Evolutionary conservation across 2,113 vertebrate species (phyloP).

Genomic region (Furnarius figulus): DNA sequence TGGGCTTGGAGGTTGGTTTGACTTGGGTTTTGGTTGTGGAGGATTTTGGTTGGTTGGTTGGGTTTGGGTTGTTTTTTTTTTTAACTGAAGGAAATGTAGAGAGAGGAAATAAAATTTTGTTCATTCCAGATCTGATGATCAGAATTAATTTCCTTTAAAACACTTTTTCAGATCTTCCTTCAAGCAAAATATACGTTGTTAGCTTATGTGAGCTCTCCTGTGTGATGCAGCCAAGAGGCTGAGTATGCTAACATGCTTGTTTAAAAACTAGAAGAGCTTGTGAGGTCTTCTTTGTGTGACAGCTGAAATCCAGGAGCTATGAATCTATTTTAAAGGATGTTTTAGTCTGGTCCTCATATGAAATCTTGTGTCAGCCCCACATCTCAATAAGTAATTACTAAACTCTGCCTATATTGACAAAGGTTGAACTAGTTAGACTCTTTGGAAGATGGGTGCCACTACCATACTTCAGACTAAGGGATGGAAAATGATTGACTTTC

Average conservation of each 20-base stretch:
- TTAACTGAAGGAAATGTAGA: not conserved
- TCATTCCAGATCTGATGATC: not conserved
- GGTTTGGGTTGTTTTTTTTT: not conserved
- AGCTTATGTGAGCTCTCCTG: not conserved
- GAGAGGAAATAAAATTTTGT: not conserved
- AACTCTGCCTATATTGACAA: not conserved
- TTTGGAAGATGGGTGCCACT: not conserved
- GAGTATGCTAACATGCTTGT: not conserved
- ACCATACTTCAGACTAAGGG: not conserved
- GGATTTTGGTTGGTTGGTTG: not conserved
- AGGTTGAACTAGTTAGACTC: not conserved
- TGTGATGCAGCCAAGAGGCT: not conserved
- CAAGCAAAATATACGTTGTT: not conserved
- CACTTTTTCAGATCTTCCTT: not conserved
- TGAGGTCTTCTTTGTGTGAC: not conserved
- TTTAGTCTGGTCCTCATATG: not conserved
- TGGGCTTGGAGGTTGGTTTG: not conserved
- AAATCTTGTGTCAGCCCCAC: not conserved
- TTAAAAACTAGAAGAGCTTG: not conserved
- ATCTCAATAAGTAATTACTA: not conserved
- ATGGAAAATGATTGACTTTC: not conserved
- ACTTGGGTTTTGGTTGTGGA: not conserved
- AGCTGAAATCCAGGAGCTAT: not conserved
- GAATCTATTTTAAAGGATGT: not conserved
- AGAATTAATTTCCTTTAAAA: not conserved